A percentile compares a stretch with the other conserved stretches of the same genome.
Evolutionary conservation across 2,888 invertebrate genomes (phyloP).

Genomic region (Melolontha melolontha): DNA sequence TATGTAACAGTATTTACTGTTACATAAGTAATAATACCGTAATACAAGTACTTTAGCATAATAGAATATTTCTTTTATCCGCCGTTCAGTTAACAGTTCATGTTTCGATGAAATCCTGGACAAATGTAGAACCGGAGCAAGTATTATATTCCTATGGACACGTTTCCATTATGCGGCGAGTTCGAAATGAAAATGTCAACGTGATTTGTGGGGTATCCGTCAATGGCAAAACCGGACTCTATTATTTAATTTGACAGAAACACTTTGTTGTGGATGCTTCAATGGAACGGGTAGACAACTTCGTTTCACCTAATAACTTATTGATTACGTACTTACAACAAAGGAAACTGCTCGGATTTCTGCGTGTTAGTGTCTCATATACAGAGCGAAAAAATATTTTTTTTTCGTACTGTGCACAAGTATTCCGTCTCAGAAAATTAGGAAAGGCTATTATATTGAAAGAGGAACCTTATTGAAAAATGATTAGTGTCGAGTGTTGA

Average conservation of each 20-base stretch:
- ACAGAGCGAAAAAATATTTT: too few species aligned
- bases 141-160: constrained; percentile 26
- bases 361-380: too few species aligned
- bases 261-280: constrained; percentile 31
- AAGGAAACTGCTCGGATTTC: not conserved
- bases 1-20: not conserved
- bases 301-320: constrained; percentile 40
- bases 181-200: constrained; percentile 40
- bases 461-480: too few species aligned
- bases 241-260: constrained; percentile 43
- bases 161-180: constrained; percentile 19
- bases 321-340: constrained; percentile 31
- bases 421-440: too few species aligned
- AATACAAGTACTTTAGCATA: not conserved
- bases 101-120: constrained; percentile 24
- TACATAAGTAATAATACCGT: too few species aligned
- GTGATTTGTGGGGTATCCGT: constrained; percentile 42
- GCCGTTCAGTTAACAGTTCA: constrained; percentile 3
- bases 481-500: too few species aligned
- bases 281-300: constrained; percentile 32
- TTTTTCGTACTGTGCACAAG: too few species aligned
- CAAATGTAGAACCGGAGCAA: constrained; percentile 19
- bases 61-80: not conserved
- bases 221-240: constrained; percentile 36
- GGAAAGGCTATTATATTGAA: too few species aligned